Percentiles rank a stretch among this genome's conserved stretches.
Evolutionary conservation across 2,797 vertebrate genomes (phyloP).

Genomic region (Leptodactylus fallax): DNA sequence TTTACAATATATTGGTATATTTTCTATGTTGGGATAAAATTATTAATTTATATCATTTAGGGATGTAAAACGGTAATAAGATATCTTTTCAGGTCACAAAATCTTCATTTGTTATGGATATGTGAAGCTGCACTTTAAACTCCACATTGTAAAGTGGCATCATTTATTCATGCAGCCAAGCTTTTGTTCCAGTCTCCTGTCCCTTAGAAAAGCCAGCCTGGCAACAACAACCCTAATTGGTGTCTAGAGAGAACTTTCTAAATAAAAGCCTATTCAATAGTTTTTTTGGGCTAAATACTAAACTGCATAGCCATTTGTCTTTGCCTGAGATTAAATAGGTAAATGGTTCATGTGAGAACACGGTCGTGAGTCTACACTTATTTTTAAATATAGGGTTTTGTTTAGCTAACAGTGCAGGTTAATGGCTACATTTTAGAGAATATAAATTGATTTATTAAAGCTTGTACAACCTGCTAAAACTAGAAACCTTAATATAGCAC

Average conservation of each 20-base stretch:
- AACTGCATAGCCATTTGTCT: constrained; percentile 9
- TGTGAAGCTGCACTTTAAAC: constrained; percentile 11
- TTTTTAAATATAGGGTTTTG: neutral
- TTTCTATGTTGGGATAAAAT: neutral
- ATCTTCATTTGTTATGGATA: neutral
- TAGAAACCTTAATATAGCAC: no score
- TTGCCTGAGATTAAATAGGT: constrained; percentile 1
- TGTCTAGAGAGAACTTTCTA: constrained; percentile 49
- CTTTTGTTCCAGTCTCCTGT: constrained; percentile 49
- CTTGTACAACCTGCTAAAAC: no score
- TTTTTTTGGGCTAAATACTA: neutral
- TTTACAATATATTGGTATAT: neutral
- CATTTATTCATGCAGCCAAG: constrained; percentile 53
- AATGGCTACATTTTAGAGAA: no score
- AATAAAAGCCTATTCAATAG: constrained; percentile 41
- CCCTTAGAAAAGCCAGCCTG: constrained; percentile 46
- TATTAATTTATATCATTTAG: neutral
- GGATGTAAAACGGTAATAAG: neutral
- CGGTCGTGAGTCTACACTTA: neutral
- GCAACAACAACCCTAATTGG: constrained; percentile 56
- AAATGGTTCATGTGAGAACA: neutral
- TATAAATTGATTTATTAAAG: no score
- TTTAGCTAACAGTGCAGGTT: neutral
- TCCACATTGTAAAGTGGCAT: constrained; percentile 31
- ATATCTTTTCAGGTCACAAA: constrained; percentile 25